phyloP scores from a whole-genome alignment of 2,888 invertebrate species.

The Acleris emargana region DNA sequence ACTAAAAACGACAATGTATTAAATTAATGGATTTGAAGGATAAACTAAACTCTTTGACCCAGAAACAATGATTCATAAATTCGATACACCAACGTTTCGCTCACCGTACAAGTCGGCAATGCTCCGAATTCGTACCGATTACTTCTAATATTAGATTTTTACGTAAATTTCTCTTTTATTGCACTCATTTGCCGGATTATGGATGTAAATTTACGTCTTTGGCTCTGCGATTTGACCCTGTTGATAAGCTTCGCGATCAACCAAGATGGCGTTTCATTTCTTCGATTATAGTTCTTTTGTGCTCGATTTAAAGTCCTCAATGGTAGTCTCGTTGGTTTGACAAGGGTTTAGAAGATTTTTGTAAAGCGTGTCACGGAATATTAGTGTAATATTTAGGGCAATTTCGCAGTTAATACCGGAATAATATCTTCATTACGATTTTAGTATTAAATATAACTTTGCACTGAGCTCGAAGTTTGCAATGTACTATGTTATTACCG shows the following conservation, averaged over 20 bases:
- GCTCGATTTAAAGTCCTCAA: slow-evolving; percentile 13
- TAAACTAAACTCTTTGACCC: background rate
- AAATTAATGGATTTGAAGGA: background rate
- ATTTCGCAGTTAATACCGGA: slow-evolving; percentile 48
- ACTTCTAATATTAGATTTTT: slow-evolving; percentile 60
- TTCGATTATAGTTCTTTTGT: slow-evolving; percentile 17
- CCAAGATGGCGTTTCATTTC: slow-evolving; percentile 2
- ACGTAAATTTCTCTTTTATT: slow-evolving; percentile 67
- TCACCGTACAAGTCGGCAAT: slow-evolving; percentile 7
- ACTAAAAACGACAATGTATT: too few species aligned
- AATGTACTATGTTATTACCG: slow-evolving; percentile 30
- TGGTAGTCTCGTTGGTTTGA: background rate
- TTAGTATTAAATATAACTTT: slow-evolving; percentile 40
- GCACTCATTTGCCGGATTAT: slow-evolving; percentile 66
- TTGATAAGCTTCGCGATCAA: slow-evolving; percentile 53
- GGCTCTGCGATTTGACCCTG: slow-evolving; percentile 52
- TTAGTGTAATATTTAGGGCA: slow-evolving; percentile 44
- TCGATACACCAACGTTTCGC: slow-evolving; percentile 16
- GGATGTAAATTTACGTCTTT: slow-evolving; percentile 59
- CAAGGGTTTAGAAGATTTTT: slow-evolving; percentile 23
- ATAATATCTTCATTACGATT: slow-evolving; percentile 55
- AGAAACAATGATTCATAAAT: slow-evolving; percentile 22
- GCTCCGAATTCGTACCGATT: slow-evolving; percentile 45
- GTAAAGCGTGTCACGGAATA: slow-evolving; percentile 47
- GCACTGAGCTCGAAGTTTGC: slow-evolving; percentile 35